Conservation (phyloP, 2,113 vertebrate species). For the Excalfactoria chinensis region DNA sequence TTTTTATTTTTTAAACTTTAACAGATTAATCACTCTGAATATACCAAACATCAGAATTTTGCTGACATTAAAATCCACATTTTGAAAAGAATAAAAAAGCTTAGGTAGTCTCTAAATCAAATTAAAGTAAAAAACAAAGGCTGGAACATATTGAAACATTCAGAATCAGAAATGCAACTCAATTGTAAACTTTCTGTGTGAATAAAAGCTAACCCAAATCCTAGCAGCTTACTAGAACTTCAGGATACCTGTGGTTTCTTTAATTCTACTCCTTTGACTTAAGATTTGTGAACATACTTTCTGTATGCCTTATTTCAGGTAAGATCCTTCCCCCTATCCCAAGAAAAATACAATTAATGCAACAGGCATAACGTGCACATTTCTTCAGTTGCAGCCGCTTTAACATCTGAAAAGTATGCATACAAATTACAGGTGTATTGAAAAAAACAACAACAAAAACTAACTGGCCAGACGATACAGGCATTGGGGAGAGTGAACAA, state of each 20-base stretch:
- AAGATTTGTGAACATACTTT: background rate
- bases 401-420: background rate
- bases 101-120: background rate
- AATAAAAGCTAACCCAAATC: background rate
- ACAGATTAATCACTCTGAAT: constrained; percentile 41
- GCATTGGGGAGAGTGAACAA: background rate
- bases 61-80: background rate
- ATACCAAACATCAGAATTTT: background rate
- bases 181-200: background rate
- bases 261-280: background rate
- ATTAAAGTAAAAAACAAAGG: background rate
- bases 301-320: background rate
- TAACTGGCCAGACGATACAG: background rate
- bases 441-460: background rate
- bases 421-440: background rate
- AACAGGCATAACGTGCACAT: background rate
- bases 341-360: background rate
- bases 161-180: background rate
- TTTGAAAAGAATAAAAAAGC: background rate
- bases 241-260: constrained; percentile 53
- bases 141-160: background rate
- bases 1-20: background rate
- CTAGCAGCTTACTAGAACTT: constrained; percentile 71
- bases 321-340: background rate
- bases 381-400: background rate